phyloP scores from a whole-genome alignment of 2,888 invertebrate genomes.

The Trichacis sp. region DNA sequence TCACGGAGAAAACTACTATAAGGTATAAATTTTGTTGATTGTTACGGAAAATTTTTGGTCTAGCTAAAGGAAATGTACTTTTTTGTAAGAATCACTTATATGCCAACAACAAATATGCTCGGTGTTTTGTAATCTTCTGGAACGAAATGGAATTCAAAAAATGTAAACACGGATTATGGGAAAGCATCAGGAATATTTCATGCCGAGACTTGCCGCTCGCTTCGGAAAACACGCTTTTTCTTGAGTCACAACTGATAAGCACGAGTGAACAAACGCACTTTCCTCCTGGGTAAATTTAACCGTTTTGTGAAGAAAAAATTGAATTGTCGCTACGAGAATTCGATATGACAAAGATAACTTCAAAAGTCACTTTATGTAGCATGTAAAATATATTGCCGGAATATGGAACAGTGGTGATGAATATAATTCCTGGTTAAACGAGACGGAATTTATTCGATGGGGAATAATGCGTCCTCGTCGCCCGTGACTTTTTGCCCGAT shows the following conservation, averaged over 20 bases:
- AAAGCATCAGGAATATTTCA: too few species aligned
- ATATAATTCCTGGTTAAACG: slow-evolving; percentile 41
- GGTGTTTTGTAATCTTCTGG: too few species aligned
- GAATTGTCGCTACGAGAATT: slow-evolving; percentile 24
- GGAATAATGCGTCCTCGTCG: slow-evolving; percentile 36
- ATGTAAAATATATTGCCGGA: slow-evolving; percentile 33
- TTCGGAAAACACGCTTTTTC: too few species aligned
- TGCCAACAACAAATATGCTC: too few species aligned
- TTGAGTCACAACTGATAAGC: background rate
- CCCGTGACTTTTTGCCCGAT: slow-evolving; percentile 27
- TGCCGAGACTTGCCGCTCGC: too few species aligned
- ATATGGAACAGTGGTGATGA: slow-evolving; percentile 38
- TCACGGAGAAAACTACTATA: too few species aligned
- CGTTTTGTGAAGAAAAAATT: slow-evolving; percentile 25
- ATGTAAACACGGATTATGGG: too few species aligned
- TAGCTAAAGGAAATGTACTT: too few species aligned
- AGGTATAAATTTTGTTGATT: too few species aligned
- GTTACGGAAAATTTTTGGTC: too few species aligned
- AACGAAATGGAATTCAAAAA: too few species aligned
- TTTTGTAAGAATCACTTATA: too few species aligned
- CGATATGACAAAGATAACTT: slow-evolving; percentile 38
- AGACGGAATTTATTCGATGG: slow-evolving; percentile 37
- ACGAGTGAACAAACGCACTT: slow-evolving; percentile 19
- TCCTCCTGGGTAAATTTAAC: slow-evolving; percentile 13
- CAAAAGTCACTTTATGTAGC: slow-evolving; percentile 37